Evolutionary conservation across 2,113 vertebrate genomes (phyloP), one percentile per base, ranked within the genome.

Genomic region (Camelus dromedarius): DNA sequence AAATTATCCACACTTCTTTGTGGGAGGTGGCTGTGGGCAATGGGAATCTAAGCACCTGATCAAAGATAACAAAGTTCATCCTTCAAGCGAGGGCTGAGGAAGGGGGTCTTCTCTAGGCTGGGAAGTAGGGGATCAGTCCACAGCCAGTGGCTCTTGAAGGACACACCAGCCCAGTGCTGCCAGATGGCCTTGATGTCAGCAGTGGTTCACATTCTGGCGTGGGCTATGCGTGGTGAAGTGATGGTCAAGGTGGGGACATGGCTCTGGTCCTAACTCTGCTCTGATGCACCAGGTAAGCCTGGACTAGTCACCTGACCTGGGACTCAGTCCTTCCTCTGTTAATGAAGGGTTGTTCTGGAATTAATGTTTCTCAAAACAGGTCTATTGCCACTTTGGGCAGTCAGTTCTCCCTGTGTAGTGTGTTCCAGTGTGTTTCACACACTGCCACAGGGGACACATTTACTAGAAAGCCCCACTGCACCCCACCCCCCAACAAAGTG

Each of bases 141-240:
- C 0, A 35, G 19, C 38, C 32, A 19, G 11, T 24, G 22, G 28
- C 32, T 67, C 46, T 35, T 50, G 32, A 75, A 69, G 35, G 24
- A 67, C 32, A 8, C 12, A 66, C 35, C 4, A 18, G 52, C 42
- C 7, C 26, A 4, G n/a, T 1, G 24, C 19, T 2, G 12, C 42
- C 15, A 7, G 3, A 14, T 56, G 19, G 38, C 38, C 72, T 67
- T 42, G 38, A 42, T 42, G 38, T 42, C 38, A 42, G 38, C 38
- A 42, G 42, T 2, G 0, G 24, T 11, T 38, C 4, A 1, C 12
- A 60, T 9, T 10, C 66, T 32, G 30, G 20, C 8, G 0, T 10
- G 13, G 24, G 18, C 20, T 77, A 15, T 38, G 0, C 0, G 0
- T 16, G 18, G 56, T 0, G 12, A 73, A 54, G n/a, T 80, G 35